These are phyloP conservation scores for Sarcoramphus papa DNA, from an alignment of 2,797 vertebrate species.

Conservation along the genomic window DNA sequence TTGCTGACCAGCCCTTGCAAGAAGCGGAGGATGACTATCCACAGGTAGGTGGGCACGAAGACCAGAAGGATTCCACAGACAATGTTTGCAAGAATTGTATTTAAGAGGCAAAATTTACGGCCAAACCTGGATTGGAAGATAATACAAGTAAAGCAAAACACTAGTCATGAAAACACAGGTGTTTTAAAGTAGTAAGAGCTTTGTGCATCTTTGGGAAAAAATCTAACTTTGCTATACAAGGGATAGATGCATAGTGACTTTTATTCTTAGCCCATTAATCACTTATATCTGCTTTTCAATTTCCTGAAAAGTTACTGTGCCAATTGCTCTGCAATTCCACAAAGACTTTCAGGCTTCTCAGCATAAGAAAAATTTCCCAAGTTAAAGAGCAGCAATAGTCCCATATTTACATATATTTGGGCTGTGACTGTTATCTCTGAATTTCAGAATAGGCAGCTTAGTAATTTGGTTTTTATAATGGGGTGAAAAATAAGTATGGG, in stretches of 20 bases:
- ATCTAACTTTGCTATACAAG: background rate
- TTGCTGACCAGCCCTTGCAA: conserved; percentile 81
- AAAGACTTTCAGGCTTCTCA: background rate
- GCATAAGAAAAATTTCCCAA: background rate
- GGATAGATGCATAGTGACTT: background rate
- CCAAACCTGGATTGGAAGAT: conserved; percentile 71
- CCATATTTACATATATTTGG: background rate
- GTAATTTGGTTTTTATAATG: background rate
- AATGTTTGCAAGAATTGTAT: conserved; percentile 58
- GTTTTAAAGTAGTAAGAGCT: background rate
- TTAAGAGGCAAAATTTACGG: conserved; percentile 73
- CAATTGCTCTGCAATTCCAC: background rate
- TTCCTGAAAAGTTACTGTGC: background rate
- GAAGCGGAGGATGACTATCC: conserved; percentile 73
- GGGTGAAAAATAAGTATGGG: background rate
- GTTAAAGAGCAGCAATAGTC: background rate
- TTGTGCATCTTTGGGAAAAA: background rate
- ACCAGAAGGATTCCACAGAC: conserved; percentile 71
- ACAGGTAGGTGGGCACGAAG: conserved; percentile 72
- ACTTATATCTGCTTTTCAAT: background rate
- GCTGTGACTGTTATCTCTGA: background rate
- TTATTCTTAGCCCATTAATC: background rate
- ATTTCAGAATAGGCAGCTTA: background rate
- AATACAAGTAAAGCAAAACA: background rate
- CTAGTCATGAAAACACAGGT: background rate